phyloP scores from a whole-genome alignment of 2,797 vertebrate genomes.

The Mormyrus proboscirostris region DNA sequence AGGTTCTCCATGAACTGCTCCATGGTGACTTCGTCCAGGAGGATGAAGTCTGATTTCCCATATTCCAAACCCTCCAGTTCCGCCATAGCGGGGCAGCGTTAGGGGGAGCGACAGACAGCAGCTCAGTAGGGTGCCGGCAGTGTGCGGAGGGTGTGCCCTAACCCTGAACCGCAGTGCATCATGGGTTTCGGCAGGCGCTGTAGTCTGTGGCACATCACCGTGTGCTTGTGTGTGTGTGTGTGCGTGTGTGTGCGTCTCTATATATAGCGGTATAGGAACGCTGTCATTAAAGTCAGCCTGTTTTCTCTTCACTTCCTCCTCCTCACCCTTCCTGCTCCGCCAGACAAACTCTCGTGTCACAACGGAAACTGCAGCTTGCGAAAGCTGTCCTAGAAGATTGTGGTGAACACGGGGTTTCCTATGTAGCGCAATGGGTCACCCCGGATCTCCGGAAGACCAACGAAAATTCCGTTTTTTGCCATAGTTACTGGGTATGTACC shows the following conservation, averaged over 20 bases:
- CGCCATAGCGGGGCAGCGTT: slow-evolving; percentile 61
- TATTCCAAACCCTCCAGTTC: slow-evolving; percentile 80
- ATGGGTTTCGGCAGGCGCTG: slow-evolving; percentile 41
- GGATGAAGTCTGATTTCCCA: slow-evolving; percentile 86
- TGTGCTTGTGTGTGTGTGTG: background rate
- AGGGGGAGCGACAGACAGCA: background rate
- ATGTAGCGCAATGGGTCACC: background rate
- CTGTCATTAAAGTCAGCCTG: slow-evolving; percentile 45
- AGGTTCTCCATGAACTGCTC: slow-evolving; percentile 88
- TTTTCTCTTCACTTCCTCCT: slow-evolving; percentile 30
- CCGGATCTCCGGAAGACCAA: background rate
- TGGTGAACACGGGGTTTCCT: background rate
- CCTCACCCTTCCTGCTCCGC: slow-evolving; percentile 41
- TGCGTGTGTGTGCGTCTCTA: slow-evolving; percentile 30
- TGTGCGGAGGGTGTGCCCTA: slow-evolving; percentile 51
- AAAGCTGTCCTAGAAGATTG: background rate
- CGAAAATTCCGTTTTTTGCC: background rate
- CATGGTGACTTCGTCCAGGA: slow-evolving; percentile 86
- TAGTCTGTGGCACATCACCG: slow-evolving; percentile 55
- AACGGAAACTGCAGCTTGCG: background rate
- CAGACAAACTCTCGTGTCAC: background rate
- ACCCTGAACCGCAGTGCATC: slow-evolving; percentile 32
- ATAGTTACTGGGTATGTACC: background rate
- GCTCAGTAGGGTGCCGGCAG: slow-evolving; percentile 27
- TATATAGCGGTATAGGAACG: slow-evolving; percentile 29